A percentile compares a stretch with the other conserved stretches of the same genome.
phyloP scores from a whole-genome alignment of 2,113 vertebrate species.

The Sapayoa aenigma region DNA sequence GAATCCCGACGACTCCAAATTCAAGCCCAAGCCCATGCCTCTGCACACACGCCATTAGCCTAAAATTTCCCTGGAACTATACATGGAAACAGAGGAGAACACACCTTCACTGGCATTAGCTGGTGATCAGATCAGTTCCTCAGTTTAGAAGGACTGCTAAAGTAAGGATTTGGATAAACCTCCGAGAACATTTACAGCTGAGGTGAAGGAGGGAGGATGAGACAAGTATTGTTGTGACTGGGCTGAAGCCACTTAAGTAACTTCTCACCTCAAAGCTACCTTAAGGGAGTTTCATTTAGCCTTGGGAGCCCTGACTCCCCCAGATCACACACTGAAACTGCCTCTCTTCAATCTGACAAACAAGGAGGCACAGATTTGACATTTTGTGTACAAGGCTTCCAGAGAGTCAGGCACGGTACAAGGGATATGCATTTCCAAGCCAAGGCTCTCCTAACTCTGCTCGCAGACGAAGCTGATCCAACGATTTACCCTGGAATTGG shows the following conservation, averaged over 20 bases:
- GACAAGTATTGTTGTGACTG: neutral
- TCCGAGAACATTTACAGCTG: neutral
- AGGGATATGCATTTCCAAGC: fast-evolving
- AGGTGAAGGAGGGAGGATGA: neutral
- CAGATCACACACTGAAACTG: neutral
- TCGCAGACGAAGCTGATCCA: neutral
- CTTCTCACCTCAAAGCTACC: neutral
- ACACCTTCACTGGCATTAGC: neutral
- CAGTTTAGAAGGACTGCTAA: neutral
- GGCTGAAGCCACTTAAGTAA: neutral
- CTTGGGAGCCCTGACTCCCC: neutral
- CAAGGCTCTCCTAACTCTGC: neutral
- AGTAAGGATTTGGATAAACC: neutral
- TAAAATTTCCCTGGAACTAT: neutral
- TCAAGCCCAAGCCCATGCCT: neutral
- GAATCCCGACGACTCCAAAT: neutral
- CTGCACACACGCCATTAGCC: neutral
- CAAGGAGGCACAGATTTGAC: neutral
- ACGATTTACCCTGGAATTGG: neutral
- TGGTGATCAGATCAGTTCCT: neutral
- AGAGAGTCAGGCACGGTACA: neutral
- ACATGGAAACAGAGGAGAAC: neutral
- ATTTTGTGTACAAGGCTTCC: neutral
- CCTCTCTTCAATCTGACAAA: neutral
- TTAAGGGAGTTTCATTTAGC: neutral